Evolutionary conservation across 2,797 vertebrate species (phyloP), one percentile per base, ranked within the genome.

Genomic region (Pelobates cultripes): DNA sequence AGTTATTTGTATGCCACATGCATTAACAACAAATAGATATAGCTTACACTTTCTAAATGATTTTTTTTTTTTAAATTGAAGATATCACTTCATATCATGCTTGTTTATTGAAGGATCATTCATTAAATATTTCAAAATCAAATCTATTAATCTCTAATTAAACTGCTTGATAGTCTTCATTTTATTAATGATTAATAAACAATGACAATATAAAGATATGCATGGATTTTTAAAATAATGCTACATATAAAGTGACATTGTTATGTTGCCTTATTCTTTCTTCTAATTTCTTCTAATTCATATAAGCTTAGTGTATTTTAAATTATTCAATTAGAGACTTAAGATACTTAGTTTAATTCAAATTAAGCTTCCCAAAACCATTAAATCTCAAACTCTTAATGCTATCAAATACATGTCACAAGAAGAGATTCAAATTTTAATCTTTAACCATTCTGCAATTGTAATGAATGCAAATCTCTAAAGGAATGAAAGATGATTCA

Each of bases 271-370:
- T 57, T 57, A 57, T 9, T 12, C 55, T 57, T 57, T 12, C 10
- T 28, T 28, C 10, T 60, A 89, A 89, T 10, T 57, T 57, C 3
- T 57, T 57, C 10, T 60, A 89, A 89, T 86, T 88, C 71, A 83
- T 81, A 14, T 85, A 86, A 88, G 13, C 43, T 88, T 82, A 86
- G 74, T 85, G 45, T 88, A 64, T 81, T 90, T 64, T 90, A 76
- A 79, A 41, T 87, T 90, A 88, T 87, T 90, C 87, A 88, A 86
- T 90, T 92, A 89, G 7, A 83, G 7, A 63, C 53, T 88, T 80
- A 90, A 91, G 88, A 90, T 86, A 84, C 77, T 83, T 84, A 84
- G 75, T 88, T 88, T 86, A 89, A 90, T 89, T 86, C 63, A 88
- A 86, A 85, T 87, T 88, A 89, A 91, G 73, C 87, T 89, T 89